These are phyloP conservation scores for Eurytoma adleriae DNA, from an alignment of 2,888 invertebrate genomes.

Conservation along the genomic window DNA sequence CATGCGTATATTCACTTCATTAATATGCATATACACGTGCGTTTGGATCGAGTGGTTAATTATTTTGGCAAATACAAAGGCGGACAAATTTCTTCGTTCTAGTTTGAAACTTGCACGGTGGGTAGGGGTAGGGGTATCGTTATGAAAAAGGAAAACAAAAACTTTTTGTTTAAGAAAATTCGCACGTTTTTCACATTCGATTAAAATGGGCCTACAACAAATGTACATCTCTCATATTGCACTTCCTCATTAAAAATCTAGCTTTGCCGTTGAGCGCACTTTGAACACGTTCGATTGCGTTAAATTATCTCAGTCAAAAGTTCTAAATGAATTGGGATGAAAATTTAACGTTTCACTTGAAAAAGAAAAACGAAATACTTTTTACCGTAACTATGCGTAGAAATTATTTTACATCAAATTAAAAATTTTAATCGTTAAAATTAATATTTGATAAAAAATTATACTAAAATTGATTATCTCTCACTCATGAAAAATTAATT, in stretches of 20 bases:
- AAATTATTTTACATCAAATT: background rate
- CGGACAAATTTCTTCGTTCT: constrained; percentile 36
- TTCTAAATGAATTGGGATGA: constrained; percentile 32
- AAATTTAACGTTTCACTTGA: constrained; percentile 22
- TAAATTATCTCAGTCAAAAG: constrained; percentile 43
- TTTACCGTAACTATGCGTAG: background rate
- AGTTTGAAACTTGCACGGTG: constrained; percentile 24
- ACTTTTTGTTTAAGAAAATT: constrained; percentile 15
- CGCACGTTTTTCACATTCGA: constrained; percentile 27
- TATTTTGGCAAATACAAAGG: constrained; percentile 49
- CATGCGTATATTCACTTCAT: constrained; percentile 49
- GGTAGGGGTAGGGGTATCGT: background rate
- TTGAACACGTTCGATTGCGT: constrained; percentile 53
- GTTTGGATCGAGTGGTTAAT: constrained; percentile 32
- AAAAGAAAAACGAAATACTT: constrained; percentile 2
- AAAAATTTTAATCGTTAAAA: constrained; percentile 27
- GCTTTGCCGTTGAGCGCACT: constrained; percentile 31
- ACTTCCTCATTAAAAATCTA: constrained; percentile 52
- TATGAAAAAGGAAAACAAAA: too few species aligned
- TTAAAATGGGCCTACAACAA: constrained; percentile 28
- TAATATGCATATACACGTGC: constrained; percentile 46
- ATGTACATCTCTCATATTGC: constrained; percentile 53
- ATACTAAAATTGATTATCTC: constrained; percentile 11
- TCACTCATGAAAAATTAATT: constrained; percentile 10
- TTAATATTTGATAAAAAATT: constrained; percentile 23